Conservation (phyloP, 2,797 vertebrate genomes). For the Thalassophryne amazonica region DNA sequence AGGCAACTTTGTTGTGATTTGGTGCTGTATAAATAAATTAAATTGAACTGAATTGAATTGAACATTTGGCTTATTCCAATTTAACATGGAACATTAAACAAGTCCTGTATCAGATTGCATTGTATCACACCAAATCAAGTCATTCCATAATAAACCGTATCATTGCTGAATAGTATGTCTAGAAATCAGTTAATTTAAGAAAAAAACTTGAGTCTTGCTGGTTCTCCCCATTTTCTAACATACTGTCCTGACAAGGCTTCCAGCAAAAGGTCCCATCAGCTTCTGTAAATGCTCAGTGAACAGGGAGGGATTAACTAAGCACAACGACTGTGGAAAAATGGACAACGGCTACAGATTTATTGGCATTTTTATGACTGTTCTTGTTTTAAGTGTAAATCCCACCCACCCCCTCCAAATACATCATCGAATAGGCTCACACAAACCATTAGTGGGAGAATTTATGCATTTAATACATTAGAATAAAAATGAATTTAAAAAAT, state of each 20-base stretch:
- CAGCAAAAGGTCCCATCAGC: slow-evolving; percentile 41
- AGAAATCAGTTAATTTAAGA: too few relatives aligned
- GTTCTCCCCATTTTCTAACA: slow-evolving; percentile 13
- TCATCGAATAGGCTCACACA: slow-evolving; percentile 61
- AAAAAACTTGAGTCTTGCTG: too few relatives aligned
- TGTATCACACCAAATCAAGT: too few relatives aligned
- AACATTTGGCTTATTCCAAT: too few relatives aligned
- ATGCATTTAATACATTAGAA: slow-evolving; percentile 78
- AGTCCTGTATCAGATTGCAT: too few relatives aligned
- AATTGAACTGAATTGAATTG: too few relatives aligned
- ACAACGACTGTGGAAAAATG: slow-evolving; percentile 55
- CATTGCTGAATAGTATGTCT: too few relatives aligned
- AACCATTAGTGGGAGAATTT: slow-evolving; percentile 75
- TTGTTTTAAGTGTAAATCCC: slow-evolving; percentile 71
- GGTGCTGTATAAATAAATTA: too few relatives aligned
- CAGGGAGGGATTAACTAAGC: slow-evolving; percentile 61
- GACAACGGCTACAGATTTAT: slow-evolving; percentile 66
- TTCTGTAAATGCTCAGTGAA: slow-evolving; percentile 54
- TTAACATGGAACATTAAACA: too few relatives aligned
- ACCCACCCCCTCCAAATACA: slow-evolving; percentile 58
- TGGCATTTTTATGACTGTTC: slow-evolving; percentile 66
- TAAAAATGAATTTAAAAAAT: slow-evolving; percentile 74
- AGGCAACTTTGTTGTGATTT: too few relatives aligned
- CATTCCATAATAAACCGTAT: too few relatives aligned
- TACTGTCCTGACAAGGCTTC: slow-evolving; percentile 17